Conservation (phyloP, 2,888 invertebrate genomes). For the Embidobia sp. region DNA sequence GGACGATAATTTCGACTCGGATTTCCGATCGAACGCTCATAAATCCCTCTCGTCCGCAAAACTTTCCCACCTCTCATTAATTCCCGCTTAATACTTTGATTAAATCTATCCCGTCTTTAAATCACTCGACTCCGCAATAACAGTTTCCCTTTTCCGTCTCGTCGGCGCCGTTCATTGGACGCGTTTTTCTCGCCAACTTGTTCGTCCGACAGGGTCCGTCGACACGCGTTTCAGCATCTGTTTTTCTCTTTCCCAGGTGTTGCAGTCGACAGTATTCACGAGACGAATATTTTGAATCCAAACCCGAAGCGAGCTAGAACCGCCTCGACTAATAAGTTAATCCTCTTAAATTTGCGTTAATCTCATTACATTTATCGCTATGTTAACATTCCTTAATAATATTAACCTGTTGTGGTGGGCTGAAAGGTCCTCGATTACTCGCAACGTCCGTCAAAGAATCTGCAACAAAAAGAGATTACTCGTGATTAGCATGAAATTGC, state of each 20-base stretch:
- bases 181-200: slow-evolving; percentile 9
- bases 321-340: too few relatives aligned
- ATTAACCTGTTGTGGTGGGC: slow-evolving; percentile 25
- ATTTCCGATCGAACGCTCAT: slow-evolving; percentile 18
- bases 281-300: too few relatives aligned
- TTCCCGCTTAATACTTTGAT: slow-evolving; percentile 38
- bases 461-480: slow-evolving; percentile 17
- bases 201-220: neutral
- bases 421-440: slow-evolving; percentile 11
- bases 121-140: slow-evolving; percentile 39
- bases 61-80: slow-evolving; percentile 29
- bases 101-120: slow-evolving; percentile 32
- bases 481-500: slow-evolving; percentile 3
- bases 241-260: neutral
- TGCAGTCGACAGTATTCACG: too few relatives aligned
- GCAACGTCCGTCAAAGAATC: neutral
- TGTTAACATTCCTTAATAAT: slow-evolving; percentile 12
- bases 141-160: slow-evolving; percentile 10
- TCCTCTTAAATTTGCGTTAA: too few relatives aligned
- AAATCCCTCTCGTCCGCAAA: slow-evolving; percentile 13
- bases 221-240: slow-evolving; percentile 5
- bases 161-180: slow-evolving; percentile 13
- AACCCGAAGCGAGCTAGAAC: too few relatives aligned
- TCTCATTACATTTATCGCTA: slow-evolving; percentile 27
- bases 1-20: slow-evolving; percentile 27